Evolutionary conservation across 1,140 invertebrate species (phyloP), one percentile per base, ranked within the genome.

Genomic region (Drosophila triauraria): DNA sequence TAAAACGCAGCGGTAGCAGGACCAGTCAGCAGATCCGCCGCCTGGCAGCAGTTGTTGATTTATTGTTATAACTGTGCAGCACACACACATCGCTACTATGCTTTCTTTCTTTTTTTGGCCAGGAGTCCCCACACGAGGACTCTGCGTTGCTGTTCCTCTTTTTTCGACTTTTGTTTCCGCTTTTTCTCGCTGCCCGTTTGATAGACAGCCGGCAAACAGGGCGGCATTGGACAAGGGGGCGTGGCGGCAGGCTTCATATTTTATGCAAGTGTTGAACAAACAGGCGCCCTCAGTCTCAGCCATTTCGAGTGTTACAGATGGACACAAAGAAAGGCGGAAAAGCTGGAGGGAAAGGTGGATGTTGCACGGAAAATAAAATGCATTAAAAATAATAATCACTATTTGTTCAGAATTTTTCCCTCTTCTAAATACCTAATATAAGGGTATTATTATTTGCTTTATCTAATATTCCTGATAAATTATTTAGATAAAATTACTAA

Each of bases 1-100:
- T 90, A 90, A 90, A 90, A 85, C 70, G 71, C 77, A 83, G 68
- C 67, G 53, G 58, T 43, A 71, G 42, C 59, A 64, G 68, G 44
- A 64, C 51, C 76, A 83, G 71, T 80, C 46, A 75, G 69, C 69
- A 79, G 83, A 64, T 74, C 79, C 53, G 75, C 75, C 71, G 43
- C 67, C 76, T 82, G 83, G 67, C 83, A 80, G 84, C 83, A 83
- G 60, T 69, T 90, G 85, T 90, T 90, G 85, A 90, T 90, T 90
- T 85, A 90, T 90, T 90, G 82, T 90, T 90, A 82, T 82, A 90
- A 84, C 85, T 91, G 85, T 82, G 40, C 15, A 57, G 54, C 68
- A 68, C 69, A 75, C 64, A 56, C 68, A 78, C 44, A 44, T 50
- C 42, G 25, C 20, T 15, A 40, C 13, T 3, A 38, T 23, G 23